phyloP scores from a whole-genome alignment of 2,797 vertebrate genomes.

The Diglossa cyanea region DNA sequence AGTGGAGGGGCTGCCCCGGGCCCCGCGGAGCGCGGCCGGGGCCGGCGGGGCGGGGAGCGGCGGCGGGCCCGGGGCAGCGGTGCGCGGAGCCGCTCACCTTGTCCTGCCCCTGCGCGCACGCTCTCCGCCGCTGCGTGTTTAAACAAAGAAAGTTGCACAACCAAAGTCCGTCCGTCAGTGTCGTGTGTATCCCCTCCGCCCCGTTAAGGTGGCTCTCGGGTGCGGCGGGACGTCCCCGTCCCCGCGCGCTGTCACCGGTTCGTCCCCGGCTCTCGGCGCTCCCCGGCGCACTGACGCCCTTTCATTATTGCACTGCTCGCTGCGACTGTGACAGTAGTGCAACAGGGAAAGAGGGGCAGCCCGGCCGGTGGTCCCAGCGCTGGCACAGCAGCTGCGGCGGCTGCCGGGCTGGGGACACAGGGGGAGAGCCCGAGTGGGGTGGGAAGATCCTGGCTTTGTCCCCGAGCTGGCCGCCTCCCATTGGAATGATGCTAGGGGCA shows the following conservation, averaged over 20 bases:
- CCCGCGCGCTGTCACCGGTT: not conserved
- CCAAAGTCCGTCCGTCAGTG: not conserved
- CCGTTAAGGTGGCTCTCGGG: not conserved
- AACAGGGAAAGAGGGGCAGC: slow-evolving; percentile 94
- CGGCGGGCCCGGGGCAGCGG: not conserved
- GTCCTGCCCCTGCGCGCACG: not conserved
- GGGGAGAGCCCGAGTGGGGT: not conserved
- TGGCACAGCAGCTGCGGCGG: not conserved
- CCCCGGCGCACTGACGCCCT: slow-evolving; percentile 87
- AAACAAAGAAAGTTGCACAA: slow-evolving; percentile 52
- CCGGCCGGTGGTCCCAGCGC: slow-evolving; percentile 70
- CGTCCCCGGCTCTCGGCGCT: slow-evolving; percentile 36
- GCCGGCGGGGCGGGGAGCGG: not conserved
- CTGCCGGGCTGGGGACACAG: not conserved
- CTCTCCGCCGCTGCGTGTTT: not conserved
- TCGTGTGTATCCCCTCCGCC: not conserved
- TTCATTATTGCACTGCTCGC: slow-evolving; percentile 97
- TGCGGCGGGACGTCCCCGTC: not conserved
- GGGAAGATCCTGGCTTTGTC: not conserved
- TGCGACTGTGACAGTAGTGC: slow-evolving; percentile 90
- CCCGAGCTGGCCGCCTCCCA: not conserved
- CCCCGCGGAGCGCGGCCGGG: not conserved
- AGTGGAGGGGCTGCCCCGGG: not conserved
- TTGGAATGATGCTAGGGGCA: not conserved
- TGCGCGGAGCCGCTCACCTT: not conserved